Evolutionary conservation across 2,797 vertebrate species (phyloP).

Genomic region (Euphonia xanthogaster): DNA sequence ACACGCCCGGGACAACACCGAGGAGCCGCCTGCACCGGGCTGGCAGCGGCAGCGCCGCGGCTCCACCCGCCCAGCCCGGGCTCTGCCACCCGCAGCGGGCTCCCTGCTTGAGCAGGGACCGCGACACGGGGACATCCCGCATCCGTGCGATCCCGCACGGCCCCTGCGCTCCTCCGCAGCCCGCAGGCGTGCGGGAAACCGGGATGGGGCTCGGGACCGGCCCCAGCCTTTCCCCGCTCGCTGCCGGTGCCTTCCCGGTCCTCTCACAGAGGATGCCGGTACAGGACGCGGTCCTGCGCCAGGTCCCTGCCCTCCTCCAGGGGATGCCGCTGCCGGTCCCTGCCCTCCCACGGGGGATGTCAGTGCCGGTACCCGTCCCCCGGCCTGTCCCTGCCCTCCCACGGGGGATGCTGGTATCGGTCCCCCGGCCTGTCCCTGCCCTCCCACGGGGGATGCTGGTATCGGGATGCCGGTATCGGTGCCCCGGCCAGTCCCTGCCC

Average conservation of each 20-base stretch:
- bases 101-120: background rate
- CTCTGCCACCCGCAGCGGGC: background rate
- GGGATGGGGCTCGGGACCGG: rapidly evolving
- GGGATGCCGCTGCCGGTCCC: background rate
- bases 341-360: too few relatives aligned
- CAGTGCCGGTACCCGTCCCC: too few relatives aligned
- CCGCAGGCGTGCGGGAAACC: rapidly evolving
- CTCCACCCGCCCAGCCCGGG: background rate
- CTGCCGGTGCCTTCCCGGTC: background rate
- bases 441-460: background rate
- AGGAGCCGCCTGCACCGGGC: background rate
- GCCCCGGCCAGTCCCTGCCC: background rate
- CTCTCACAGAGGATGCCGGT: background rate
- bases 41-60: background rate
- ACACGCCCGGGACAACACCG: rapidly evolving
- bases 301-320: too few relatives aligned
- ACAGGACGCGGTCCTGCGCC: too few relatives aligned
- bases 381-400: too few relatives aligned
- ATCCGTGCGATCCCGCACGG: rapidly evolving
- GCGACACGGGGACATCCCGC: rapidly evolving
- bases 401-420: rapidly evolving
- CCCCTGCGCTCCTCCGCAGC: background rate
- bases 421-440: too few relatives aligned
- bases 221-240: too few relatives aligned
- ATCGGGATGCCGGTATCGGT: too few relatives aligned